A percentile compares a stretch with the other conserved stretches of the same genome.
Evolutionary conservation across 2,797 vertebrate genomes (phyloP).

Genomic region (Clarias platycephalus): DNA sequence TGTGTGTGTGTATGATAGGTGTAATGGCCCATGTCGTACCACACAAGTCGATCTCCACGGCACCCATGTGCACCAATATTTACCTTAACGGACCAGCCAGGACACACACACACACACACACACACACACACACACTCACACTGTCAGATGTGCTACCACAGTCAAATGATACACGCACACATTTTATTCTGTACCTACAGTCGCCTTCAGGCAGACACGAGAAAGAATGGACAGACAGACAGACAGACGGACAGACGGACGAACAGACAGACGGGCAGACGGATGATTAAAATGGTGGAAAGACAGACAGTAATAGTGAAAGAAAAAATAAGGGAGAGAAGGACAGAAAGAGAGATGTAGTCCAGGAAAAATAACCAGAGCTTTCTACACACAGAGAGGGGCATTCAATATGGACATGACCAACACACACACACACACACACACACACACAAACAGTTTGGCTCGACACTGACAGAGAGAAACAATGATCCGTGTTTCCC

Average conservation of each 20-base stretch:
- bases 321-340: slow-evolving; percentile 43
- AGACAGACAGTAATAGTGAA: slow-evolving; percentile 38
- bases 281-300: background rate
- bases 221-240: background rate
- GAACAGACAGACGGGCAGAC: background rate
- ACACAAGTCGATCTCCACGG: slow-evolving; percentile 98
- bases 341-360: slow-evolving; percentile 22
- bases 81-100: slow-evolving; percentile 88
- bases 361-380: slow-evolving; percentile 22
- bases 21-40: slow-evolving; percentile 97
- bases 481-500: slow-evolving; percentile 24
- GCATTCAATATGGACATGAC: slow-evolving; percentile 15
- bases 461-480: slow-evolving; percentile 3
- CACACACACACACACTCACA: slow-evolving; percentile 1
- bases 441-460: background rate
- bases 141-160: slow-evolving; percentile 10
- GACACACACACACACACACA: slow-evolving; percentile 56
- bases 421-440: slow-evolving; percentile 23
- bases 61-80: slow-evolving; percentile 99
- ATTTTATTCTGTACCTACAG: background rate
- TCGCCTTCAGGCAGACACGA: background rate
- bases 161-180: background rate
- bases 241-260: background rate
- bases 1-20: slow-evolving; percentile 67
- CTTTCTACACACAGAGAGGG: slow-evolving; percentile 17